Evolutionary conservation across 1,140 invertebrate genomes (phyloP).

Genomic region (honey bee (Apis mellifera)): Amel_HAv3.1 CM009936.2:5182001-5182500

Average conservation of each 20-base stretch:
- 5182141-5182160: neutral
- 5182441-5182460: no score
- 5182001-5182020: neutral
- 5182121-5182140: neutral
- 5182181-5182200: neutral
- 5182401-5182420: neutral
- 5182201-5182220: neutral
- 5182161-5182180: neutral
- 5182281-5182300: neutral
- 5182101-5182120: neutral
- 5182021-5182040: neutral
- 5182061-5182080: constrained; percentile 13
- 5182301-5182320: neutral
- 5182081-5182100: neutral
- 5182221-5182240: neutral
- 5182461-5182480: neutral
- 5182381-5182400: neutral
- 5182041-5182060: constrained; percentile 29
- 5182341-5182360: neutral
- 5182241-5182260: neutral
- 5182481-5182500: neutral
- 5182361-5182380: neutral
- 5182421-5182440: neutral
- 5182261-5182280: neutral
- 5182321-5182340: neutral